Conservation (phyloP, 2,113 vertebrate species). For the Ceyx margarethae region DNA sequence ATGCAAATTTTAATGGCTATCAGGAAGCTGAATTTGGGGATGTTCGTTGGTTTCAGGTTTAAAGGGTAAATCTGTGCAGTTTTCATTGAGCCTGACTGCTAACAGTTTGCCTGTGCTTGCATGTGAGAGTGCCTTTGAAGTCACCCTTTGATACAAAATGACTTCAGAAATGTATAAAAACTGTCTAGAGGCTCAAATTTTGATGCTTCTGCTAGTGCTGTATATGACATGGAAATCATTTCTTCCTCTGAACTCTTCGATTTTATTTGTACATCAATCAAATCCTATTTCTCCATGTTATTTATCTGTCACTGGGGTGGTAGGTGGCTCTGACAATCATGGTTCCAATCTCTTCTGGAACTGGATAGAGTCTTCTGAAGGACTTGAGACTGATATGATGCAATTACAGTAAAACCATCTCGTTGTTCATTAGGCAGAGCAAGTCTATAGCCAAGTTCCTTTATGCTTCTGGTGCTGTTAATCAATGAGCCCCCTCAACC, state of each 20-base stretch:
- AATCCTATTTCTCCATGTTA: not conserved
- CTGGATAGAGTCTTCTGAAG: not conserved
- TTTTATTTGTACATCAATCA: not conserved
- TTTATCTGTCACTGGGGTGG: not conserved
- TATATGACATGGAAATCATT: not conserved
- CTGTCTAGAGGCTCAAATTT: not conserved
- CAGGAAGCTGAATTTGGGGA: not conserved
- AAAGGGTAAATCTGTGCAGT: not conserved
- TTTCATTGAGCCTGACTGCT: not conserved
- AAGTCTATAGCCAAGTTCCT: not conserved
- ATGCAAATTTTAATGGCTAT: not conserved
- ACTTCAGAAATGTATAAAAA: not conserved
- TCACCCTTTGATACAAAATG: not conserved
- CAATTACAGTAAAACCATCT: not conserved
- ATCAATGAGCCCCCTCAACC: not conserved
- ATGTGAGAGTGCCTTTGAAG: not conserved
- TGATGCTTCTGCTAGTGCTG: not conserved
- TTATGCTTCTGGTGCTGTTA: not conserved
- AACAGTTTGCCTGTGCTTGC: not conserved
- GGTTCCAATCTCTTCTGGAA: not conserved
- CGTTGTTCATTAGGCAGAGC: rapidly evolving
- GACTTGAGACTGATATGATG: not conserved
- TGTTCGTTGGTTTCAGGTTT: not conserved
- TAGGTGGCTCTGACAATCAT: not conserved
- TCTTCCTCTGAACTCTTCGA: not conserved